These are phyloP conservation scores for Hemiscyllium ocellatum DNA, from an alignment of 2,113 vertebrate genomes.

Conservation along the genomic window DNA sequence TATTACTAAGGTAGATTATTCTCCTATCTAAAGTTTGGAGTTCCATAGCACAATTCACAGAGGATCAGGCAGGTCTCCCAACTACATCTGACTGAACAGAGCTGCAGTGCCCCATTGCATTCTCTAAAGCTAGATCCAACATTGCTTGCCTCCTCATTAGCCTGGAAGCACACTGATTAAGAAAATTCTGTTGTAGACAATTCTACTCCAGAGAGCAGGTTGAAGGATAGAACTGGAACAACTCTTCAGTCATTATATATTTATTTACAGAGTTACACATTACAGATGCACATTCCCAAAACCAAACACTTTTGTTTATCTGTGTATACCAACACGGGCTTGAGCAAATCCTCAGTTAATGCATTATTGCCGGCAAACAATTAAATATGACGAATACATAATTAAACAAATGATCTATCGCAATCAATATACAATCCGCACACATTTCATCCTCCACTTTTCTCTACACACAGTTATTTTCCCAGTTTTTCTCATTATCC, in stretches of 20 bases:
- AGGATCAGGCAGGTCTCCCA: background rate
- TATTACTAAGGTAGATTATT: background rate
- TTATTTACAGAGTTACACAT: background rate
- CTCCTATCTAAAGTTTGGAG: background rate
- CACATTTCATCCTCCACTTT: background rate
- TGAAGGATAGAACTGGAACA: background rate
- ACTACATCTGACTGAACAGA: background rate
- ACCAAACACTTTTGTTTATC: background rate
- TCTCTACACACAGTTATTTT: background rate
- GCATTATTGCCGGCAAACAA: background rate
- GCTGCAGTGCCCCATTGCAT: background rate
- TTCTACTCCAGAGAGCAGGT: background rate
- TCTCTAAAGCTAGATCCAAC: background rate
- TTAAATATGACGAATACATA: no score
- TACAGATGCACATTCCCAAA: background rate
- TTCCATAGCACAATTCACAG: background rate
- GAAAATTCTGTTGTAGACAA: background rate
- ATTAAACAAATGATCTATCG: no score
- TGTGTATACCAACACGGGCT: background rate
- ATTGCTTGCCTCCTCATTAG: background rate
- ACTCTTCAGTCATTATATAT: background rate
- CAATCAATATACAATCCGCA: background rate
- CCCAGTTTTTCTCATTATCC: background rate
- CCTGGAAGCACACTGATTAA: background rate
- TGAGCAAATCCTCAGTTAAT: background rate